Percentiles rank a stretch among this genome's conserved stretches.
phyloP scores from a whole-genome alignment of 2,797 vertebrate genomes.

The Potorous gilbertii region DNA sequence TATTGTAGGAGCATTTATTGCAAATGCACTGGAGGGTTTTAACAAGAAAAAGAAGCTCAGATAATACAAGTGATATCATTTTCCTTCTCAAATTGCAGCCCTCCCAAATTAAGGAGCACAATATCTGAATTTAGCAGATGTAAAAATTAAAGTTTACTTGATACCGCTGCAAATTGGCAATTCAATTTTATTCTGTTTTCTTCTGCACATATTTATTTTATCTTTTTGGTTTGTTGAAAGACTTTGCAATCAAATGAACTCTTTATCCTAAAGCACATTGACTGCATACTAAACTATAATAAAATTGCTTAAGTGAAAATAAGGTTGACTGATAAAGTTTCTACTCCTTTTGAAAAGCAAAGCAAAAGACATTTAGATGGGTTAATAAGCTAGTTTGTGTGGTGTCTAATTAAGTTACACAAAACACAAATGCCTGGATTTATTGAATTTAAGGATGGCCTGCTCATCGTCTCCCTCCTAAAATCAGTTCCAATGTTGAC shows the following conservation, averaged over 20 bases:
- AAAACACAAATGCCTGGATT: constrained; percentile 33
- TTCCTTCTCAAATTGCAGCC: constrained; percentile 17
- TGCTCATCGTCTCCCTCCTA: not conserved
- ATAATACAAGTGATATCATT: not conserved
- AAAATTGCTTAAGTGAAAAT: constrained; percentile 37
- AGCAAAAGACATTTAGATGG: constrained; percentile 12
- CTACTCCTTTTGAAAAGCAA: constrained; percentile 36
- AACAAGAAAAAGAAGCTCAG: not conserved
- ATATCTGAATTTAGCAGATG: constrained; percentile 40
- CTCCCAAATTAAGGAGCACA: not conserved
- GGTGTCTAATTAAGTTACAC: constrained; percentile 44
- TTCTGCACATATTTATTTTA: constrained; percentile 28
- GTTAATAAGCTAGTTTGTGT: constrained; percentile 23
- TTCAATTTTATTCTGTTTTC: not conserved
- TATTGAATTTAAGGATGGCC: not conserved
- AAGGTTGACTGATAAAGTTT: not conserved
- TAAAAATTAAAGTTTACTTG: constrained; percentile 41
- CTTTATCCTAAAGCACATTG: not conserved
- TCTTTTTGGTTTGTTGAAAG: constrained; percentile 44
- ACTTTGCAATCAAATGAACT: not conserved
- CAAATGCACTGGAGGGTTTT: constrained; percentile 20
- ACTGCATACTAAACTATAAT: constrained; percentile 8
- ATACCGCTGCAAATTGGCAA: not conserved
- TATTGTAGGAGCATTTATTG: not conserved
- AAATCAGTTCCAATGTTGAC: constrained; percentile 19